Conservation (phyloP, 2,113 vertebrate species). For the Sitta europaea region DNA sequence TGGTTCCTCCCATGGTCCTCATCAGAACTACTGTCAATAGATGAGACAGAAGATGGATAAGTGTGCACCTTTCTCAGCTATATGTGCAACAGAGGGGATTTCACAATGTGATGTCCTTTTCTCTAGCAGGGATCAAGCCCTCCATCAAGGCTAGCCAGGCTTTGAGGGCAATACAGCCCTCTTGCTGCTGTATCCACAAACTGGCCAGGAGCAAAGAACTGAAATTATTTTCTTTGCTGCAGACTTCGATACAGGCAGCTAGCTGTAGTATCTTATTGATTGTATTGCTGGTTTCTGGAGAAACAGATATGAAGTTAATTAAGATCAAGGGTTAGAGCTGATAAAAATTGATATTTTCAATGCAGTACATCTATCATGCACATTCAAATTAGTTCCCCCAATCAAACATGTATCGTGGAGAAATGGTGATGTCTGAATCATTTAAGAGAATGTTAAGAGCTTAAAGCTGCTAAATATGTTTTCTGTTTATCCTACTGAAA, state of each 20-base stretch:
- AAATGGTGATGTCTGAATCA: conserved; percentile 34
- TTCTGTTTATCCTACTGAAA: conserved; percentile 28
- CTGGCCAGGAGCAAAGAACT: background rate
- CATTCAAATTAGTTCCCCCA: conserved; percentile 63
- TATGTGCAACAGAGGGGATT: background rate
- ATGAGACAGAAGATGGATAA: background rate
- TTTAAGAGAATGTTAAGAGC: conserved; percentile 59
- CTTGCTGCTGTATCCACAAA: background rate
- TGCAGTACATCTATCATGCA: conserved; percentile 67
- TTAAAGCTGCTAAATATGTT: conserved; percentile 39
- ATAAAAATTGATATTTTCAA: conserved; percentile 68
- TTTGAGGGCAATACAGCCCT: background rate
- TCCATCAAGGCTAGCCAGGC: background rate
- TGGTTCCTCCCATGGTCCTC: background rate
- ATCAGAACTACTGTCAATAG: background rate
- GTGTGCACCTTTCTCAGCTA: background rate
- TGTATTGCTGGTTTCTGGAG: conserved; percentile 64
- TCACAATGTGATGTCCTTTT: background rate
- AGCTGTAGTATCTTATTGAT: conserved; percentile 59
- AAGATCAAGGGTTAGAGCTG: conserved; percentile 67
- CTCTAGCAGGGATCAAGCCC: background rate
- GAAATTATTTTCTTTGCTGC: conserved; percentile 4
- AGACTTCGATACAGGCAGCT: background rate
- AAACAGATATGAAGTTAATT: conserved; percentile 71
- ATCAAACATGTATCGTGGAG: conserved; percentile 51